Percentiles rank a stretch among this genome's conserved stretches.
Conservation (phyloP, 2,113 vertebrate species). For the Australoheros scitulus region DNA sequence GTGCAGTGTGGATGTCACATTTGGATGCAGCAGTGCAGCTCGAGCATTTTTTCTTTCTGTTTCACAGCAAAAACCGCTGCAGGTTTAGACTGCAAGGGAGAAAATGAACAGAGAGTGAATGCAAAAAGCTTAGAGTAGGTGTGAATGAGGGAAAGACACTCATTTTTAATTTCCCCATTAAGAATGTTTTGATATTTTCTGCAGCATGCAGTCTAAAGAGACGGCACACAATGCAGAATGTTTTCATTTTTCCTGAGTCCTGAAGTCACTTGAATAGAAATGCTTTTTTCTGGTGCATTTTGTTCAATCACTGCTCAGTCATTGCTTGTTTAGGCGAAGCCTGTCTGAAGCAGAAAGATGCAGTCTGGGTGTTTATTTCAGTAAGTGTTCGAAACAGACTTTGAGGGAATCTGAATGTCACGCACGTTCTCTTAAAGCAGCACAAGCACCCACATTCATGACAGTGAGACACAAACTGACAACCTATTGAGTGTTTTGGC, state of each 20-base stretch:
- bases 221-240: neutral
- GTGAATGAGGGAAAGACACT: neutral
- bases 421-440: neutral
- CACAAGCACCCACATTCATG: neutral
- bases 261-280: neutral
- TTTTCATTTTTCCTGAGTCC: neutral
- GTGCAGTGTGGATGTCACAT: slow-evolving; percentile 14
- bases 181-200: neutral
- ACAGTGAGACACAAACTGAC: slow-evolving; percentile 1
- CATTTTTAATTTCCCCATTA: slow-evolving; percentile 6
- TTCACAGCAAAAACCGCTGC: neutral
- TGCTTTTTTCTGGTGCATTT: neutral
- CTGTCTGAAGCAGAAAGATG: neutral
- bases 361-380: neutral
- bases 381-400: neutral
- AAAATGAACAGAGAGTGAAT: neutral
- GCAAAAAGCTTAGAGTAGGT: neutral
- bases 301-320: neutral
- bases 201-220: neutral
- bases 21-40: neutral
- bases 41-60: neutral
- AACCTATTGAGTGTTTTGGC: slow-evolving; percentile 12
- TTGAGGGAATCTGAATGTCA: neutral
- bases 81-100: neutral
- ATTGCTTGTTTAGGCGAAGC: neutral